A percentile compares a stretch with the other conserved stretches of the same genome.
Evolutionary conservation across 2,888 invertebrate species (phyloP).

Genomic region (Anthoptus insignis): DNA sequence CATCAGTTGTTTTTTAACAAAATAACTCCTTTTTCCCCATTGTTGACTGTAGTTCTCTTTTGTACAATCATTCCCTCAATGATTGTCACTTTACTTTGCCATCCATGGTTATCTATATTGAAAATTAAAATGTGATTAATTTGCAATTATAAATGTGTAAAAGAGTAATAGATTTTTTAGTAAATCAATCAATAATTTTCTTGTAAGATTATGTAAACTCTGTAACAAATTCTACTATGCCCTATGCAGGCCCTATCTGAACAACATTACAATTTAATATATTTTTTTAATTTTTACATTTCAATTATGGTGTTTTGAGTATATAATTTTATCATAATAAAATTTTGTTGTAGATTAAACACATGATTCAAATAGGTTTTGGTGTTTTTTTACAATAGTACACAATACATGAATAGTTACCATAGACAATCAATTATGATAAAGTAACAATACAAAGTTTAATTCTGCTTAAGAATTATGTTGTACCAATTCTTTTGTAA

Average conservation of each 20-base stretch:
- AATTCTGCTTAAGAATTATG: too few species aligned
- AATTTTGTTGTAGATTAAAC: background rate
- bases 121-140: constrained; percentile 51
- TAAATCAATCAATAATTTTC: background rate
- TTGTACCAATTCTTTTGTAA: background rate
- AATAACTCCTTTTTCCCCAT: constrained; percentile 67
- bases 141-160: constrained; percentile 22
- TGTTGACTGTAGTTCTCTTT: constrained; percentile 52
- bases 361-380: background rate
- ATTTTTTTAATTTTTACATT: too few species aligned
- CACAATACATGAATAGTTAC: constrained; percentile 32
- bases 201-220: too few species aligned
- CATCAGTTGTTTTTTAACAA: constrained; percentile 64
- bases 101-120: constrained; percentile 71
- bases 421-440: constrained; percentile 17
- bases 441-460: too few species aligned
- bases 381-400: constrained; percentile 16
- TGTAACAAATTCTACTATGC: too few species aligned
- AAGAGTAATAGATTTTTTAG: background rate
- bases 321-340: too few species aligned
- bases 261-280: too few species aligned
- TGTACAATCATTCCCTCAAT: constrained; percentile 48
- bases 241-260: too few species aligned
- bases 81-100: constrained; percentile 73
- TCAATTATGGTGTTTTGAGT: too few species aligned